phyloP scores from a whole-genome alignment of 2,113 vertebrate species.

The Nymphicus hollandicus region DNA sequence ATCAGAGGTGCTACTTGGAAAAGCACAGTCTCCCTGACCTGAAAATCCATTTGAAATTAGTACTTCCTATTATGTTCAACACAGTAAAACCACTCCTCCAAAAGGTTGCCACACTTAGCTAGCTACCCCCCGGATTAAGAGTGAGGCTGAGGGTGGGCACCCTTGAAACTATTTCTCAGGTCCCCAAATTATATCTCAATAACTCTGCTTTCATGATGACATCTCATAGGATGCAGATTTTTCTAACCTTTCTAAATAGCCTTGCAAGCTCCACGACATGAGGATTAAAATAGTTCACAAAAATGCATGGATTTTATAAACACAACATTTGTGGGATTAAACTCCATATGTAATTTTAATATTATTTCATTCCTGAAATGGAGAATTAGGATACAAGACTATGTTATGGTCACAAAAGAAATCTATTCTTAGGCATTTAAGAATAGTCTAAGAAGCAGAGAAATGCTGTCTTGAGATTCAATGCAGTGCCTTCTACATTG shows the following conservation, averaged over 20 bases:
- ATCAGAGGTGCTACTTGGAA: background rate
- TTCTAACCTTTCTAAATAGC: background rate
- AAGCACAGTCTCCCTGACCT: background rate
- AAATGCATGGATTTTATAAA: background rate
- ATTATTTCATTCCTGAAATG: background rate
- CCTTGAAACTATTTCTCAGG: background rate
- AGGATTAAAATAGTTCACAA: background rate
- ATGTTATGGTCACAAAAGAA: background rate
- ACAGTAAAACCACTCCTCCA: background rate
- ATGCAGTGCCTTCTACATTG: background rate
- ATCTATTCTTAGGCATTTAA: background rate
- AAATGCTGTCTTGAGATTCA: background rate
- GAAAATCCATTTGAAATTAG: background rate
- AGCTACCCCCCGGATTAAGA: background rate
- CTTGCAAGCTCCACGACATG: background rate
- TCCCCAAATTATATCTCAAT: background rate
- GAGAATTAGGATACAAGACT: background rate
- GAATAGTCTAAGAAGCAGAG: background rate
- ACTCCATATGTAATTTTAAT: background rate
- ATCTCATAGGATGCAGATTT: background rate
- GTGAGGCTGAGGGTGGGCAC: background rate
- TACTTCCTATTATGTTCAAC: background rate
- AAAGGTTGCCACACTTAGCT: background rate
- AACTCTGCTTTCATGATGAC: background rate
- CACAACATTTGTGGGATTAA: background rate